Evolutionary conservation across 2,113 vertebrate genomes (phyloP).

Genomic region (Aramus guarauna): DNA sequence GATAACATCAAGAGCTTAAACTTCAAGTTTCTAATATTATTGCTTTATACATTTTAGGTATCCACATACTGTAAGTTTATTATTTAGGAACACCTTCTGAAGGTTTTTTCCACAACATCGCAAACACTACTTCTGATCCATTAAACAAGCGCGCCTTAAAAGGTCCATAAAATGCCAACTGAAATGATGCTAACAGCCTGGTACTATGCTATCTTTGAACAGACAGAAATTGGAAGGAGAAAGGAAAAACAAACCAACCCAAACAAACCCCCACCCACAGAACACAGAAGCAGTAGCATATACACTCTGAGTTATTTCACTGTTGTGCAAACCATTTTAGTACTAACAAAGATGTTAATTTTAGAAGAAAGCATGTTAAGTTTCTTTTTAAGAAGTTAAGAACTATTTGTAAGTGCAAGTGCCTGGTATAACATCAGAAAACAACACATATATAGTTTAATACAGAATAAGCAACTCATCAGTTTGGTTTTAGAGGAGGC

Average conservation of each 20-base stretch:
- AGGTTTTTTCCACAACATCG: not conserved
- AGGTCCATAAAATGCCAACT: not conserved
- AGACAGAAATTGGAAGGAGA: not conserved
- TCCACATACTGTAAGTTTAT: not conserved
- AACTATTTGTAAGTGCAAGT: not conserved
- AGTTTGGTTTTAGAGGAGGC: not conserved
- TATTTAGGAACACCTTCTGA: not conserved
- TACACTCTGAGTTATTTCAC: not conserved
- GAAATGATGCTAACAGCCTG: not conserved
- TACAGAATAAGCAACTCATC: not conserved
- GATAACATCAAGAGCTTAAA: not conserved
- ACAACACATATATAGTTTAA: not conserved
- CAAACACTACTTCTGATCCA: not conserved
- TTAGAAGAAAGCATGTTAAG: not conserved
- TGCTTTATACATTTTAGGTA: not conserved
- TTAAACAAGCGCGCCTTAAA: not conserved
- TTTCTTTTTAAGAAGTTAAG: not conserved
- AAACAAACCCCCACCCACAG: not conserved
- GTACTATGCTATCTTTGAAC: not conserved
- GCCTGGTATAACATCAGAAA: not conserved
- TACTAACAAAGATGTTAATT: not conserved
- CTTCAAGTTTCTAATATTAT: not conserved
- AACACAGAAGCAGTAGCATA: not conserved
- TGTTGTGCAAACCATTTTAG: not conserved
- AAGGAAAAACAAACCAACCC: accelerated